Evolutionary conservation across 2,888 invertebrate genomes (phyloP), one percentile per base, ranked within the genome.

Genomic region (Brachycybe producta): DNA sequence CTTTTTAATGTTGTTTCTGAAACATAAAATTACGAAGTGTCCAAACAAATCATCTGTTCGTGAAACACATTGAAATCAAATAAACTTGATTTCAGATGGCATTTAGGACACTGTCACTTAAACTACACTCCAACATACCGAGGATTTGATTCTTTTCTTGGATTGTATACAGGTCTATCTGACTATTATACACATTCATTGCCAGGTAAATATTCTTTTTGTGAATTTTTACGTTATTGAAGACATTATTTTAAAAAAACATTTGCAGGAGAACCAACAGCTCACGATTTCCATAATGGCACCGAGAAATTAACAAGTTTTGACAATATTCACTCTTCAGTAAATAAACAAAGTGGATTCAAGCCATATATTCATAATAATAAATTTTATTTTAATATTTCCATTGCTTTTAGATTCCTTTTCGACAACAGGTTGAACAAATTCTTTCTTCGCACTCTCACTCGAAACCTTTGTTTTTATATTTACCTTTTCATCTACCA

Each of bases 101-200:
- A 71, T 57, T 58, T 71, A 26, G 71, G 71, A 0, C 68, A 68
- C 55, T 71, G 70, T 59, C 65, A 66, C 53, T 57, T 64, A 44
- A 65, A 65, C 8, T 70, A 64, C 55, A 56, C 67, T 4, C 71
- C 71, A 11, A 65, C 62, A 3, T 61, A 58, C 32, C 58, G 71
- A 13, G 71, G 71, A n/a, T 71, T 71, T 57, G 67, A 71, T 55
- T 62, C 67, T n/a, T 71, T 67, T 55, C 68, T 64, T 59, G 71
- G 71, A 52, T 66, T 64, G 54, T 68, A 68, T 55, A 64, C 61
- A 30, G 65, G 64, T 2, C 47, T 53, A 43, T 63, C 62, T 45
- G 61, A 64, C 46, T 64, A 65, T 54, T 65, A 62, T 50, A 38
- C 27, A 13, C 44, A 51, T 32, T 2, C 13, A 13, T 15, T 19